These are phyloP conservation scores for Gymnocheta viridis DNA, from an alignment of 2,888 invertebrate species.

Conservation along the genomic window DNA sequence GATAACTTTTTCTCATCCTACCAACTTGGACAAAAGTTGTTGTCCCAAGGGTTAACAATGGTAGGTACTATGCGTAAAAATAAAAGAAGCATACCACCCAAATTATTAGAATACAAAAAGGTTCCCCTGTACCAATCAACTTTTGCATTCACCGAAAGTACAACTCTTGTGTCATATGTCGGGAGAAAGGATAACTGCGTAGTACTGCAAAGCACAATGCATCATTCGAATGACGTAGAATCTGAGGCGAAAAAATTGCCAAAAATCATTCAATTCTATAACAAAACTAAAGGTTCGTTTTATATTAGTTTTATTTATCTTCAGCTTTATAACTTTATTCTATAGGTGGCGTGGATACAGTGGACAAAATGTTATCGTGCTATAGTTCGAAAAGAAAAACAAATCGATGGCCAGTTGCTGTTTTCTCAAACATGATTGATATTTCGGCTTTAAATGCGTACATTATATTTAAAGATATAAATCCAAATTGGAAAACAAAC, in stretches of 20 bases:
- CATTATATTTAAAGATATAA: conserved; percentile 12
- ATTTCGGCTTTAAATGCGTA: conserved; percentile 4
- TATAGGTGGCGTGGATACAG: no score
- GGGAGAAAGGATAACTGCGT: background rate
- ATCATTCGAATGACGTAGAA: background rate
- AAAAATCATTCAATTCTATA: conserved; percentile 10
- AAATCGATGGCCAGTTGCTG: conserved; percentile 2
- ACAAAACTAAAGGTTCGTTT: background rate
- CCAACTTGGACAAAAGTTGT: background rate
- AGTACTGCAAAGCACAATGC: background rate
- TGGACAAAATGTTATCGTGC: no score
- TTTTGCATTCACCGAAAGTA: no score
- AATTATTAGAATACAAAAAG: background rate
- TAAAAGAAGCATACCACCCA: background rate
- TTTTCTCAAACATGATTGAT: conserved; percentile 13
- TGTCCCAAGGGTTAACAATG: conserved; percentile 2
- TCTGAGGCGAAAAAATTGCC: background rate
- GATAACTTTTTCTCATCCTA: no score
- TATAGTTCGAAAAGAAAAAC: background rate
- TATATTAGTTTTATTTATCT: background rate
- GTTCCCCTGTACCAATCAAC: no score
- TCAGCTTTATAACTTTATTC: no score
- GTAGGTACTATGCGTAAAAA: conserved; percentile 5
- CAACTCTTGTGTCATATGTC: background rate
- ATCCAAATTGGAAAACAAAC: conserved; percentile 9